A percentile compares a stretch with the other conserved stretches of the same genome.
Conservation (phyloP, 2,113 vertebrate genomes). For the Pollimyrus isidori region DNA sequence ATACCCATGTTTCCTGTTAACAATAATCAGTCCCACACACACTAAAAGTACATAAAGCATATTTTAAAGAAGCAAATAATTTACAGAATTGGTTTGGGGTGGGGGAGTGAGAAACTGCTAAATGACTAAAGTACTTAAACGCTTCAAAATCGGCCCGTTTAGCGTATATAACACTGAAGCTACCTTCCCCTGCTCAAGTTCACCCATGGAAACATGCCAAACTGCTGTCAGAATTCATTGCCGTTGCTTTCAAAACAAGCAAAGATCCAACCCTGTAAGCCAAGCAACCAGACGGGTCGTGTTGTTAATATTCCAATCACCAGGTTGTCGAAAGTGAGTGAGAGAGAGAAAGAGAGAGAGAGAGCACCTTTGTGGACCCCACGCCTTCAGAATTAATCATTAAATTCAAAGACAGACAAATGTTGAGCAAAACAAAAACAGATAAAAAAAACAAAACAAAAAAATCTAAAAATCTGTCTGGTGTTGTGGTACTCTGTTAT, state of each 20-base stretch:
- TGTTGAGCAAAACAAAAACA: neutral
- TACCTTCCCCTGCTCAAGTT: neutral
- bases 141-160: neutral
- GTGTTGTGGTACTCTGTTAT: neutral
- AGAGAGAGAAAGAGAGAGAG: neutral
- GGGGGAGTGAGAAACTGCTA: neutral
- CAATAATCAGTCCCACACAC: neutral
- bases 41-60: neutral
- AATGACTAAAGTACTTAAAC: neutral
- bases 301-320: neutral
- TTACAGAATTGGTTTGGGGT: neutral
- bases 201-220: neutral
- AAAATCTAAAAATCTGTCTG: neutral
- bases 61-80: neutral
- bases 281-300: neutral
- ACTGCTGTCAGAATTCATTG: neutral
- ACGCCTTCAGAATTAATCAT: neutral
- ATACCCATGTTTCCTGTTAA: constrained; percentile 20
- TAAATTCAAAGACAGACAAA: constrained; percentile 1
- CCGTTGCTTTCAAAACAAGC: neutral
- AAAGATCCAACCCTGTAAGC: neutral
- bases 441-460: neutral
- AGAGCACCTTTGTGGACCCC: neutral
- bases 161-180: neutral
- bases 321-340: neutral